Evolutionary conservation across 92 coral and sea anemone species (phyloP), one percentile per base, ranked within the genome.

Genomic region (Palythoa grandis): DNA sequence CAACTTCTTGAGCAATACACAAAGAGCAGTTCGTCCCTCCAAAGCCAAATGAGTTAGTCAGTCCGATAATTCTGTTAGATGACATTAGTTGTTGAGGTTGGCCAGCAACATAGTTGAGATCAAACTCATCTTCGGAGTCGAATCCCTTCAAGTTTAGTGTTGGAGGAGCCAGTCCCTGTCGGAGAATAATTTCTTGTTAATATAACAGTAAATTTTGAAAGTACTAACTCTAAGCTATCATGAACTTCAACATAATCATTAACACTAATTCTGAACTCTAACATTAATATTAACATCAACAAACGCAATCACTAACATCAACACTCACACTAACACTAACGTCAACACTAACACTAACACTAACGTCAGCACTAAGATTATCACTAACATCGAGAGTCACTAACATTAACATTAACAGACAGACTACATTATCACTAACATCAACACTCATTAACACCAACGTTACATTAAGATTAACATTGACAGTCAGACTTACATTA

Each of bases 11-110:
- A n/a, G 96, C 94, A 56, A 96, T 74, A 76, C 99, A 96, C 92
- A 96, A 90, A 58, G 93, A 92, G 63, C 98, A 96, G 86, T 96
- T 96, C 29, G 99, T 96, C 29, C 99, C 99, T 7, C 99, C 99
- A 82, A 96, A 96, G 38, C 99, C 99, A 84, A 96, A 96, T 56
- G 99, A 96, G 90, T 95, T 96, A 0, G 98, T 95, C 75, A 96
- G 88, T 3, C 98, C 99, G 48, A 93, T 87, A 22, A 91, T 88
- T 79, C 92, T 88, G 22, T 63, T 82, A 38, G 90, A 50, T 17
- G 84, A 63, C 52, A 76, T 13, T 11, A 96, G 92, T 50, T 82
- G 91, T 87, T 96, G 98, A 20, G 94, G 79, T 65, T 67, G 88
- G 66, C 84, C 84, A 3, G 97, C 90, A 15, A 96, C 98, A 80